Evolutionary conservation across 2,888 invertebrate species (phyloP), one percentile per base, ranked within the genome.

Genomic region (Eurytoma adleriae): DNA sequence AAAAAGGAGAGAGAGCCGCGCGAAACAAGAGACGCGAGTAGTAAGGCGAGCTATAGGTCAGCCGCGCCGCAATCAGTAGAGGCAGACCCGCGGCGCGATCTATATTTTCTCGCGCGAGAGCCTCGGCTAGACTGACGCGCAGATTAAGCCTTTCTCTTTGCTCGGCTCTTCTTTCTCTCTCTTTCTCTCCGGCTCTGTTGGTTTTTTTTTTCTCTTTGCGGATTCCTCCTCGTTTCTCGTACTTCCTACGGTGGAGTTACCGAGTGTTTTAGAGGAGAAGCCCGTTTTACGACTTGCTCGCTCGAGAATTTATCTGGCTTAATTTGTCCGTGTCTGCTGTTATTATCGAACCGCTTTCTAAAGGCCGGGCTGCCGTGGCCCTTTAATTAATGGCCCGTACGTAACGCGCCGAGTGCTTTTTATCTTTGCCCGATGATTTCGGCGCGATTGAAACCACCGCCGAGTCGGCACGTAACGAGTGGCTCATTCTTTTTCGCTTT

Each of bases 261-360:
- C 16, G 40, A 68, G 61, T 76, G 54, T 68, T 69, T 76, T 24
- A 54, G 69, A 62, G 40, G 40, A 30, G 52, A 50, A 76, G 64
- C 48, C 18, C 69, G 69, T 10, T 59, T 54, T 52, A 40, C 61
- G 61, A 62, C 62, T 62, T 69, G 54, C 62, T 69, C 18, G 30
- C n/a, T 61, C 48, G 50, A 48, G 57, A 70, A 71, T 66, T 71
- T 66, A 71, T 78, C 70, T 71, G 27, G 57, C 48, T 78, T 71
- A 78, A 70, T 78, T 78, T 71, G 71, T 71, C 57, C 20, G 24
- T 50, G 64, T 71, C 71, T 30, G 40, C 66, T 71, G 57, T 76
- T 76, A 61, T 54, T 69, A 62, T 59, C 30, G 40, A 52, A 68
- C 30, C 52, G 30, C 69, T 20, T 57, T 24, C 48, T 27, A 54